Conservation (phyloP, 2,113 vertebrate genomes). For the Drymodes brunneopygia region DNA sequence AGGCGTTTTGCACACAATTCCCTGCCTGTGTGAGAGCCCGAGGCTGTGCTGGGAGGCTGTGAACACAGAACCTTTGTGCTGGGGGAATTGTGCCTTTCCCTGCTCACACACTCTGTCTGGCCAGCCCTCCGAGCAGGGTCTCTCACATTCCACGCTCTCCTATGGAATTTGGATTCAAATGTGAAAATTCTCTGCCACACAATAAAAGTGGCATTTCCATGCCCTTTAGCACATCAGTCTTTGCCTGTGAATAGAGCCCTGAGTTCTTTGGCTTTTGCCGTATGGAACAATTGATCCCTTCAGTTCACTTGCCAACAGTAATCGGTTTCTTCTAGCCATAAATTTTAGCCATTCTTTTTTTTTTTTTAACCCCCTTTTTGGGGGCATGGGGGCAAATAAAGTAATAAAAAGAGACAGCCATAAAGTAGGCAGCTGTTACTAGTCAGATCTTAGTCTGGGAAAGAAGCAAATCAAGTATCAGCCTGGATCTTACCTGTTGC, state of each 20-base stretch:
- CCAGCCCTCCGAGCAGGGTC: background rate
- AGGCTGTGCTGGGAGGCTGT: background rate
- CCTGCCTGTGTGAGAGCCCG: background rate
- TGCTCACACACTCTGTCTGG: slow-evolving; percentile 12
- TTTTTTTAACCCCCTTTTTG: background rate
- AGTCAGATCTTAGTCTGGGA: slow-evolving; percentile 38
- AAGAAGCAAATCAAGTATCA: slow-evolving; percentile 9
- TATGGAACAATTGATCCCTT: slow-evolving; percentile 80
- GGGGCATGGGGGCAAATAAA: slow-evolving; percentile 48
- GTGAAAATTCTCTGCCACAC: slow-evolving; percentile 67
- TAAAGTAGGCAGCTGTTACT: slow-evolving; percentile 69
- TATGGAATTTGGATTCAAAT: slow-evolving; percentile 73
- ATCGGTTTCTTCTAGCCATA: slow-evolving; percentile 72
- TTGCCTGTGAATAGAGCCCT: slow-evolving; percentile 69
- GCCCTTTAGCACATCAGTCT: slow-evolving; percentile 78
- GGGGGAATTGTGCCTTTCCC: background rate
- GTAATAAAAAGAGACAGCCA: slow-evolving; percentile 58
- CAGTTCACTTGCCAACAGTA: slow-evolving; percentile 72
- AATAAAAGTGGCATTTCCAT: slow-evolving; percentile 70
- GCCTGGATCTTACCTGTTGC: slow-evolving; percentile 42
- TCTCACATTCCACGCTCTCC: slow-evolving; percentile 62
- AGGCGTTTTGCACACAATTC: slow-evolving; percentile 19
- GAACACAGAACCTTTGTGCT: slow-evolving; percentile 72
- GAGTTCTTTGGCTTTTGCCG: slow-evolving; percentile 69
- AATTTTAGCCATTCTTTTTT: slow-evolving; percentile 67